phyloP scores from a whole-genome alignment of 2,888 invertebrate genomes.

The Smittia aterrima region DNA sequence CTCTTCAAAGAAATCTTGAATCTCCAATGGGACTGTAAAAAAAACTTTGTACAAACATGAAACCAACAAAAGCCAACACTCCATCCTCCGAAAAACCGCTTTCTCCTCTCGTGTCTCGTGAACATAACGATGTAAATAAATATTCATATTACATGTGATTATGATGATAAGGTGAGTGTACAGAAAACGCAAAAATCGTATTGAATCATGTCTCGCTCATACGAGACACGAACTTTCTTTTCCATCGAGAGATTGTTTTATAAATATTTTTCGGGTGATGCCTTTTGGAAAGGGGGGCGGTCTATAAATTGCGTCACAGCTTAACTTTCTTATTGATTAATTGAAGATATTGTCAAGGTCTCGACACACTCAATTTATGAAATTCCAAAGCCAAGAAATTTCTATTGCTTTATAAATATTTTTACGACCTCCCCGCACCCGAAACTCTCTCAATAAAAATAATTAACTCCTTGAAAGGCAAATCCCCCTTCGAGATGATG shows the following conservation, averaged over 20 bases:
- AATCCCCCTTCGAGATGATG: not conserved
- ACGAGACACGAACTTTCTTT: conserved; percentile 10
- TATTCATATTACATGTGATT: conserved; percentile 40
- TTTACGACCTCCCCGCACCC: not conserved
- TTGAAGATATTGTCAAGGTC: too few species aligned
- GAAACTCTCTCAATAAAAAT: not conserved
- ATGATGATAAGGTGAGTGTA: conserved; percentile 39
- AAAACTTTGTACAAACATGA: conserved; percentile 33
- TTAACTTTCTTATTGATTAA: too few species aligned
- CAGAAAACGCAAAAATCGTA: not conserved
- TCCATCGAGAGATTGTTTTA: conserved; percentile 10
- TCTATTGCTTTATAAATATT: conserved; percentile 20
- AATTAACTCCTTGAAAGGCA: conserved; percentile 4
- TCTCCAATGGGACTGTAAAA: conserved; percentile 26
- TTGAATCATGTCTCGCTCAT: not conserved
- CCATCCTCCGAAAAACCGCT: conserved; percentile 9
- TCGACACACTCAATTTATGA: too few species aligned
- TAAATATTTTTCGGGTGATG: conserved; percentile 9
- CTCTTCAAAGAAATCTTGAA: not conserved
- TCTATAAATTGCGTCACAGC: too few species aligned
- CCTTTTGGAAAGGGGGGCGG: not conserved
- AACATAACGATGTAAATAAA: conserved; percentile 33
- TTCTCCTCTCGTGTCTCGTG: conserved; percentile 2
- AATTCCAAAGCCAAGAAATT: too few species aligned
- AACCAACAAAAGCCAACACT: conserved; percentile 20